phyloP scores from a whole-genome alignment of 2,113 vertebrate species.

The Chloropsis hardwickii region DNA sequence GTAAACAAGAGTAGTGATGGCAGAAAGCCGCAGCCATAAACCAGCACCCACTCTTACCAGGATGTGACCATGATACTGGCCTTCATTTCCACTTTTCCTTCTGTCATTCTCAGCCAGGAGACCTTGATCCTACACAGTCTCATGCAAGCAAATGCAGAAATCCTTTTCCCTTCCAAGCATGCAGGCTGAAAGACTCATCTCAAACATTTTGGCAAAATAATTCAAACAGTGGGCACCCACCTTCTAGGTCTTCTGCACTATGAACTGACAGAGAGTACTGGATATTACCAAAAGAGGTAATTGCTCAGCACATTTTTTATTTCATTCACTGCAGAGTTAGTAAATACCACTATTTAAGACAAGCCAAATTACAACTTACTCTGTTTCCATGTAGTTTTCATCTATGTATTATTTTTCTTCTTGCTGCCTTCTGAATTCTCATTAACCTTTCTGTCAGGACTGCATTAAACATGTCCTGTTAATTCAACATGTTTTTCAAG shows the following conservation, averaged over 20 bases:
- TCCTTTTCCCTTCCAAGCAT: not conserved
- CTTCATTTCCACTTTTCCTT: not conserved
- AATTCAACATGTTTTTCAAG: conserved; percentile 31
- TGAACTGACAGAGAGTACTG: not conserved
- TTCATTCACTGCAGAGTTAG: not conserved
- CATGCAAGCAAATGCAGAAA: not conserved
- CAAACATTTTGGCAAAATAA: not conserved
- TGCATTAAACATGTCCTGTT: conserved; percentile 31
- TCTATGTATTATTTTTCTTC: not conserved
- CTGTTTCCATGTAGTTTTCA: not conserved
- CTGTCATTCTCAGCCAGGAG: not conserved
- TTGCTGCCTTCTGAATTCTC: conserved; percentile 26
- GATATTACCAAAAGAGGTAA: not conserved
- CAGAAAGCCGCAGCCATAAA: not conserved
- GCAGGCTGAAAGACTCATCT: fast-evolving
- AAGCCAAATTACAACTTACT: not conserved
- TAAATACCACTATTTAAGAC: not conserved
- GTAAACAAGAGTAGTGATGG: not conserved
- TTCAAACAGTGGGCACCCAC: not conserved
- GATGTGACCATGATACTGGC: not conserved
- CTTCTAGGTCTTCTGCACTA: not conserved
- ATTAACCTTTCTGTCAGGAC: conserved; percentile 62
- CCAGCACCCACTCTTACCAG: not conserved
- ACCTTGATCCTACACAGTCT: not conserved
- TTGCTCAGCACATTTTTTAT: not conserved